phyloP scores from a whole-genome alignment of 2,888 invertebrate species.

The Kuschelorhynchus macadamiae region DNA sequence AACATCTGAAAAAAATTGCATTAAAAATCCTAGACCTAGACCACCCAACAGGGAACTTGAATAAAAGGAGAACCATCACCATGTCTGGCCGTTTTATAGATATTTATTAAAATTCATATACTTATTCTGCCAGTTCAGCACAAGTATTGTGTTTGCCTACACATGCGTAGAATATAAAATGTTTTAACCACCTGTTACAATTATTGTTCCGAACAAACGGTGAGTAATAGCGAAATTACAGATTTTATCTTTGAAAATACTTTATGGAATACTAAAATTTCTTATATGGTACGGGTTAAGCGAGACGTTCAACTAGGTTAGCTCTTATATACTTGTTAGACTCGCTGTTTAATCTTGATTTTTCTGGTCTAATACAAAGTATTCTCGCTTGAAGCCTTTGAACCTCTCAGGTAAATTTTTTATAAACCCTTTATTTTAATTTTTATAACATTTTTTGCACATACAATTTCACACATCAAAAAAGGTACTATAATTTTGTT shows the following conservation, averaged over 20 bases:
- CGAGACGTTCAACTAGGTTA: not conserved
- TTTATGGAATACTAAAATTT: constrained; percentile 24
- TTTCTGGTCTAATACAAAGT: too few species aligned
- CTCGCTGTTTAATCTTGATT: too few species aligned
- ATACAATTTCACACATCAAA: too few species aligned
- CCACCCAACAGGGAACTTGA: too few species aligned
- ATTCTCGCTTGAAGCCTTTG: too few species aligned
- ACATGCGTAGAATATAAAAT: constrained; percentile 39
- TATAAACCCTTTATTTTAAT: too few species aligned
- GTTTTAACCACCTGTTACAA: constrained; percentile 34
- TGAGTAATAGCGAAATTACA: constrained; percentile 30
- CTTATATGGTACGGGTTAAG: constrained; percentile 15
- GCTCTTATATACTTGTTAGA: not conserved
- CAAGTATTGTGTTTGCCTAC: constrained; percentile 37
- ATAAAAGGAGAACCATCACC: not conserved
- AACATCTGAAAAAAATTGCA: too few species aligned
- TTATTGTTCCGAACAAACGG: constrained; percentile 28
- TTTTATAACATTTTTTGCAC: too few species aligned
- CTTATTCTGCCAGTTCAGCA: constrained; percentile 14
- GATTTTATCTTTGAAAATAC: constrained; percentile 19
- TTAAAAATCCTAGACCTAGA: too few species aligned
- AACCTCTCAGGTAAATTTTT: too few species aligned
- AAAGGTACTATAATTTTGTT: too few species aligned
- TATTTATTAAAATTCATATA: constrained; percentile 3
- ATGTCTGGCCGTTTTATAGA: not conserved